Evolutionary conservation across 2,797 vertebrate species (phyloP), one percentile per base, ranked within the genome.

Genomic region (Tamandua tetradactyla): DNA sequence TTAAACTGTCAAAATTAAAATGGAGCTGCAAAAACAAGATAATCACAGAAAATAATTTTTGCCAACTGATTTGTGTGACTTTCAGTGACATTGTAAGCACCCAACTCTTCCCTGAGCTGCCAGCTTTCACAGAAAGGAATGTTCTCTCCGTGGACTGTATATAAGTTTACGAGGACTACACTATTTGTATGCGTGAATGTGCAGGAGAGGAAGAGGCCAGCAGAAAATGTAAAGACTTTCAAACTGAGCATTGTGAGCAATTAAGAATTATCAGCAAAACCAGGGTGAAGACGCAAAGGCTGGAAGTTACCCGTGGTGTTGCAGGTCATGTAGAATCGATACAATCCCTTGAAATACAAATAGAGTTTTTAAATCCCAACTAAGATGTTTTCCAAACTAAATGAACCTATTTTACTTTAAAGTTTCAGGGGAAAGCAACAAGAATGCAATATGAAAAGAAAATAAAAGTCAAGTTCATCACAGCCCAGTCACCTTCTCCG

Each of bases 1-100:
- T 97, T 97, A 97, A 97, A 97, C 97, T 97, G 97, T 97, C 97
- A 97, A 97, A 95, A 96, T 97, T 97, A 96, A 97, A 47, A 96
- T 72, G 68, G 89, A 96, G 97, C 83, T 76, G 93, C 91, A 92
- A 94, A 96, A 96, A 94, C 92, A 96, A 96, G 90, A 95, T 95
- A 96, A 96, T 97, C 97, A 85, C 83, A 82, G 96, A 96, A 97
- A 96, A 97, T 95, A 91, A 95, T 95, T 95, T 96, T 96, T 81
- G 61, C 80, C 96, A 93, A 92, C 97, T 96, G 96, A 97, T 96
- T 96, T 96, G 92, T 93, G 49, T 87, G 97, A 97, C 97, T 97
- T 97, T 96, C 95, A 94, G 64, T 49, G 97, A 97, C 97, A 97
- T 95, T 97, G 97, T 91, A 94, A 93, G 76, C 55, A 84, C 86